Evolutionary conservation across 2,888 invertebrate genomes (phyloP).

Genomic region (Drosophila flavopinicola): DNA sequence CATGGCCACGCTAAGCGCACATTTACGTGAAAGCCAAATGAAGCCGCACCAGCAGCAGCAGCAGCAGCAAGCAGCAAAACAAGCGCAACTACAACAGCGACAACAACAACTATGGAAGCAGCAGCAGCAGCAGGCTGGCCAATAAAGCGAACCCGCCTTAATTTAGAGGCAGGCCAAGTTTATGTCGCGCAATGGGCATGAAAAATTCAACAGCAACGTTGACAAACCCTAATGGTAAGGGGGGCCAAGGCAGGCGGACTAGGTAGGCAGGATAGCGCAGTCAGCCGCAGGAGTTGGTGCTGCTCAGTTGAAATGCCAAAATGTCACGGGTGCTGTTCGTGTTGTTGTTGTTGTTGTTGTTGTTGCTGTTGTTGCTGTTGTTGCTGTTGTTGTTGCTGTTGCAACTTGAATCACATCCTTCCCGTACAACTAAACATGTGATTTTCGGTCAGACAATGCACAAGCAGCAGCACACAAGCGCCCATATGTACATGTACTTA

Average conservation of each 20-base stretch:
- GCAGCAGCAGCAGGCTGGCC: conserved; percentile 48
- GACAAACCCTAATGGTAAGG: conserved; percentile 24
- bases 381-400: conserved; percentile 50
- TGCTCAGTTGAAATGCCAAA: conserved; percentile 50
- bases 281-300: conserved; percentile 15
- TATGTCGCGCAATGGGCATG: conserved; percentile 73
- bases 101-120: conserved; percentile 8
- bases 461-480: conserved; percentile 30
- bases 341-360: conserved; percentile 27
- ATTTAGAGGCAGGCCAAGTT: conserved; percentile 71
- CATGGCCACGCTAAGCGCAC: conserved; percentile 74
- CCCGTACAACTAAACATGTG: conserved; percentile 82
- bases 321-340: conserved; percentile 54
- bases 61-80: conserved; percentile 31
- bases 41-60: conserved; percentile 53
- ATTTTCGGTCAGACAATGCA: conserved; percentile 78
- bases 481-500: conserved; percentile 23
- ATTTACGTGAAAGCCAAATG: conserved; percentile 79
- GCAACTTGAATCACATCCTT: conserved; percentile 83
- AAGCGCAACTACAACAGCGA: conserved; percentile 32
- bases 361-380: conserved; percentile 55
- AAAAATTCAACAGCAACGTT: conserved; percentile 72
- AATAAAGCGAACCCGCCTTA: conserved; percentile 69
- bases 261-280: neutral
- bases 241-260: neutral